A percentile compares a stretch with the other conserved stretches of the same genome.
Conservation (phyloP, 2,113 vertebrate genomes). For the Gambusia holbrooki region DNA sequence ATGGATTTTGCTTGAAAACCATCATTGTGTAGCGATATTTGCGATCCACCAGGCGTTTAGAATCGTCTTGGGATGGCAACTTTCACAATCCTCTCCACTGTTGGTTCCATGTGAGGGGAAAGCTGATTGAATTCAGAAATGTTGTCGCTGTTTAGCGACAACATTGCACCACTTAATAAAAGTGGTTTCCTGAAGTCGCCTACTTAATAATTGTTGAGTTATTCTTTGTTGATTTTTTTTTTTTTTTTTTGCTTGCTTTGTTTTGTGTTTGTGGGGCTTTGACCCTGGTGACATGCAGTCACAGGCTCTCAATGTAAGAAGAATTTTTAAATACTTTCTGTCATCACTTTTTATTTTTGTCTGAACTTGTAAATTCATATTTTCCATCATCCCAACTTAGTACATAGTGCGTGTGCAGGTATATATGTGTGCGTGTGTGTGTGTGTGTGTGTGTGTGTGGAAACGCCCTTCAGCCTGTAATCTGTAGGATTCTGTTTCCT, state of each 20-base stretch:
- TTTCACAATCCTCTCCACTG: not conserved
- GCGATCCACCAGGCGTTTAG: too few relatives aligned
- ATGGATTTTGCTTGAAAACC: not conserved
- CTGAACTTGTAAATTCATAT: not conserved
- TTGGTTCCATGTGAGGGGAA: not conserved
- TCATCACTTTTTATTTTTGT: not conserved
- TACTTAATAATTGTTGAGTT: too few relatives aligned
- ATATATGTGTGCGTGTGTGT: too few relatives aligned
- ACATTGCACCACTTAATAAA: not conserved
- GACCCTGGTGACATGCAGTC: too few relatives aligned
- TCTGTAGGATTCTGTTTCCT: conserved; percentile 54
- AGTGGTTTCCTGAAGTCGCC: too few relatives aligned
- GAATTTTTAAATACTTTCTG: not conserved
- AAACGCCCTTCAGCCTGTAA: conserved; percentile 59
- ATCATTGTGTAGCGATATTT: not conserved
- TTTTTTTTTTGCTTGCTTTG: too few relatives aligned
- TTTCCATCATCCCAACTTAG: not conserved
- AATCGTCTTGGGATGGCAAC: not conserved
- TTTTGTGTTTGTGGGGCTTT: too few relatives aligned
- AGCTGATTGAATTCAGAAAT: not conserved
- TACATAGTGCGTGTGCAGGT: conserved; percentile 15
- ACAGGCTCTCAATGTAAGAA: too few relatives aligned
- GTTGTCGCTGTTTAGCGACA: too few relatives aligned
- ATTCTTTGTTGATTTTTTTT: too few relatives aligned
- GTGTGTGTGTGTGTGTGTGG: conserved; percentile 1